Conservation (phyloP, 1,140 invertebrate genomes). For the Sycophaga agraensis region DNA sequence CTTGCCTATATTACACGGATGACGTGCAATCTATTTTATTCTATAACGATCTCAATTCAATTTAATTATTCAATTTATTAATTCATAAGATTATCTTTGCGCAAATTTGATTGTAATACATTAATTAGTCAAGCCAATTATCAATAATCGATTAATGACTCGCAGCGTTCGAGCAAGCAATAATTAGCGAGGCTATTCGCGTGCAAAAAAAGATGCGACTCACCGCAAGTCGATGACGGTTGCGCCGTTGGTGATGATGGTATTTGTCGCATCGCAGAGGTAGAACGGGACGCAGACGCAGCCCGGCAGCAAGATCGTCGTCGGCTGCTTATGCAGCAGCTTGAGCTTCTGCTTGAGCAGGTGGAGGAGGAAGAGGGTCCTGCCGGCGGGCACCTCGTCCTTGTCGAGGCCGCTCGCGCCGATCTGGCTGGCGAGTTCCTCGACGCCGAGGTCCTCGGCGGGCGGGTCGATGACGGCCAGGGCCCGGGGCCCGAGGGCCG, state of each 20-base stretch:
- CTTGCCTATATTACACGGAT: no score
- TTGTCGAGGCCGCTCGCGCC: neutral
- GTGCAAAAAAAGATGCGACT: conserved; percentile 17
- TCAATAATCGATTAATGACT: no score
- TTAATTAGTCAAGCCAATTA: no score
- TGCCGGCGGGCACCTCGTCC: neutral
- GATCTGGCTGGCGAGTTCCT: neutral
- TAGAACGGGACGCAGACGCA: conserved; percentile 62
- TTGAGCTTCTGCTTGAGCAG: conserved; percentile 41
- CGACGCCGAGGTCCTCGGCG: neutral
- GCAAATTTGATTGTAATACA: no score
- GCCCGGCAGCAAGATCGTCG: neutral
- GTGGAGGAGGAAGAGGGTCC: conserved; percentile 35
- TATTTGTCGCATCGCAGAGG: conserved; percentile 56
- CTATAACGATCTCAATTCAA: no score
- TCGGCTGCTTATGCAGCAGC: conserved; percentile 34
- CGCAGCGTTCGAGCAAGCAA: no score
- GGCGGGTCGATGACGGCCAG: neutral
- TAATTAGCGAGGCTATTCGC: no score
- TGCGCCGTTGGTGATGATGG: conserved; percentile 56
- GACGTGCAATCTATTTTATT: no score
- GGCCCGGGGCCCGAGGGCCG: neutral
- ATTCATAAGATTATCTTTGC: no score
- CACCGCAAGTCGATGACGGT: conserved; percentile 60
- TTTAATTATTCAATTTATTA: no score